phyloP scores from a whole-genome alignment of 2,888 invertebrate genomes.

The Drosophila pegasa region DNA sequence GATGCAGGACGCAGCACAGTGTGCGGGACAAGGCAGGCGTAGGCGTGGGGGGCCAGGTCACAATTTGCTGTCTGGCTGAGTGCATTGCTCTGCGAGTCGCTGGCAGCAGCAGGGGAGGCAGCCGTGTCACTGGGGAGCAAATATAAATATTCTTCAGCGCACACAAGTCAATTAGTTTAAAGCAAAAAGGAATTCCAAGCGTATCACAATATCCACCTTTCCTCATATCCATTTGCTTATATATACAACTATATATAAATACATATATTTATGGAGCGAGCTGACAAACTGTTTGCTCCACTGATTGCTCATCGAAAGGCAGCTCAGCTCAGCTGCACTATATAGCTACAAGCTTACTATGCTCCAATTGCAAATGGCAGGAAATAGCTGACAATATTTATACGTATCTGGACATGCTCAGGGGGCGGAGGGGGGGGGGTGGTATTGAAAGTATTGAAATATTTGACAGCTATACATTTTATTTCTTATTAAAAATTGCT shows the following conservation, averaged over 20 bases:
- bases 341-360: not conserved
- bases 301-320: conserved; percentile 1
- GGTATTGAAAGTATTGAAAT: too few relatives aligned
- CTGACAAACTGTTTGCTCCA: not conserved
- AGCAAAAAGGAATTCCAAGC: conserved; percentile 12
- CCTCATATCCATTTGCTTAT: not conserved
- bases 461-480: too few relatives aligned
- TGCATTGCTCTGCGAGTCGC: conserved; percentile 49
- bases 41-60: conserved; percentile 23
- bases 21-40: not conserved
- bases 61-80: conserved; percentile 52
- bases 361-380: too few relatives aligned
- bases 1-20: conserved; percentile 11
- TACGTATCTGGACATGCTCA: too few relatives aligned
- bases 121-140: conserved; percentile 9
- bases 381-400: too few relatives aligned
- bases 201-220: conserved; percentile 7
- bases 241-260: not conserved
- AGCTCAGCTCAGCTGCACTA: not conserved
- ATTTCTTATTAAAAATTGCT: too few relatives aligned
- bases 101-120: not conserved
- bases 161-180: conserved; percentile 54
- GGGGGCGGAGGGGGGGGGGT: too few relatives aligned
- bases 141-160: conserved; percentile 30
- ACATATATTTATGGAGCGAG: not conserved